Percentiles rank a stretch among this genome's conserved stretches.
phyloP scores from a whole-genome alignment of 2,113 vertebrate genomes.

The Pipa parva region DNA sequence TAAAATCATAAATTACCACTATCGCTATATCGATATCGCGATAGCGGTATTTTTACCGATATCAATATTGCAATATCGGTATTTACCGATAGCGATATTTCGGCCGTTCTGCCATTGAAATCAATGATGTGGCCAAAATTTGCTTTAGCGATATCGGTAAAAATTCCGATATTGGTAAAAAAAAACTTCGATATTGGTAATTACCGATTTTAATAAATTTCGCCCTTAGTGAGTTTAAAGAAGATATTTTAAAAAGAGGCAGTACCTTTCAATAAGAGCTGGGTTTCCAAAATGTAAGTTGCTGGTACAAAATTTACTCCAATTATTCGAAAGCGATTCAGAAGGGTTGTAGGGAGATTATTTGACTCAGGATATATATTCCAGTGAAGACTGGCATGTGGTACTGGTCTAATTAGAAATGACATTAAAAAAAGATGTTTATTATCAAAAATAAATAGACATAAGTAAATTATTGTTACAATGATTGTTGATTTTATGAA shows the following conservation, averaged over 20 bases:
- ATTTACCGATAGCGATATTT: too few relatives aligned
- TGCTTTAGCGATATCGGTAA: too few relatives aligned
- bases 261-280: constrained; percentile 33
- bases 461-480: too few relatives aligned
- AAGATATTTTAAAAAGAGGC: not conserved
- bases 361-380: not conserved
- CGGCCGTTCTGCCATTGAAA: too few relatives aligned
- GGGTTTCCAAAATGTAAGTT: constrained; percentile 12
- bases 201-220: not conserved
- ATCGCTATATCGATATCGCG: too few relatives aligned
- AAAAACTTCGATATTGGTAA: too few relatives aligned
- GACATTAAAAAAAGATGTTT: not conserved
- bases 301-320: not conserved
- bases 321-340: not conserved
- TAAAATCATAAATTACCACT: too few relatives aligned
- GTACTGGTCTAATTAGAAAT: not conserved
- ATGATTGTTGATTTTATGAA: too few relatives aligned
- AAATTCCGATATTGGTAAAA: too few relatives aligned
- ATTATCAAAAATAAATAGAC: not conserved
- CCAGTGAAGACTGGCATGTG: not conserved
- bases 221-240: not conserved
- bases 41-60: too few relatives aligned
- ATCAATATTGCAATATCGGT: too few relatives aligned
- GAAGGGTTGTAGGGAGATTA: constrained; percentile 11
- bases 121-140: too few relatives aligned